Conservation (phyloP, 1,140 invertebrate species). For the Heliconius nattereri region DNA sequence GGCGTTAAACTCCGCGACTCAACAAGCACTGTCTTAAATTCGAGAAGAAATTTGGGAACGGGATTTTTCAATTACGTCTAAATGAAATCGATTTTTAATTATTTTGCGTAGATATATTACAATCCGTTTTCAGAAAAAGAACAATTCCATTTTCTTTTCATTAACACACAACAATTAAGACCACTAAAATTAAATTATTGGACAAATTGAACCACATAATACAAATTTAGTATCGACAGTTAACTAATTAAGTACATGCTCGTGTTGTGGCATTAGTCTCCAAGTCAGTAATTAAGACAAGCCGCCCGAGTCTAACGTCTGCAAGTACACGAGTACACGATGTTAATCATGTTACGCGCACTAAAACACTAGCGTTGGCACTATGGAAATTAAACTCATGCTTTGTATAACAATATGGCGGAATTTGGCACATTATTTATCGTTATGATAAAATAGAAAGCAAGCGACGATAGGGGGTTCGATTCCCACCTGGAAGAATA, state of each 20-base stretch:
- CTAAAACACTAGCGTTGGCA: neutral
- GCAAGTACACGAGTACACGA: neutral
- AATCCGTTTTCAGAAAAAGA: too few relatives aligned
- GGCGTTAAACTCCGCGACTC: too few relatives aligned
- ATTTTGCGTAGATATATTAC: too few relatives aligned
- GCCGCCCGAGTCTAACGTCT: constrained; percentile 1
- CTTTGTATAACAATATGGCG: neutral
- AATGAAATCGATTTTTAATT: too few relatives aligned
- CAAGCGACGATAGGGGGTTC: too few relatives aligned
- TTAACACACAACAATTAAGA: neutral
- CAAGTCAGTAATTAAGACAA: constrained; percentile 8
- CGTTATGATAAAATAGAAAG: too few relatives aligned
- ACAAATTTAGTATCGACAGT: neutral
- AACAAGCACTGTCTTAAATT: too few relatives aligned
- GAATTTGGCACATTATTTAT: too few relatives aligned
- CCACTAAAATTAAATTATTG: neutral
- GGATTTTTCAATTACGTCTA: too few relatives aligned
- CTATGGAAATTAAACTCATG: neutral
- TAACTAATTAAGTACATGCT: constrained; percentile 5
- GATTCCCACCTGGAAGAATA: too few relatives aligned
- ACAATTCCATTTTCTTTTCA: neutral
- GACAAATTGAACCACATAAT: neutral
- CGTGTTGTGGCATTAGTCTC: constrained; percentile 1
- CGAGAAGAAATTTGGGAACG: too few relatives aligned
- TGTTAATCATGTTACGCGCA: neutral